These are phyloP conservation scores for Kuschelorhynchus macadamiae DNA, from an alignment of 2,888 invertebrate species.

Conservation along the genomic window DNA sequence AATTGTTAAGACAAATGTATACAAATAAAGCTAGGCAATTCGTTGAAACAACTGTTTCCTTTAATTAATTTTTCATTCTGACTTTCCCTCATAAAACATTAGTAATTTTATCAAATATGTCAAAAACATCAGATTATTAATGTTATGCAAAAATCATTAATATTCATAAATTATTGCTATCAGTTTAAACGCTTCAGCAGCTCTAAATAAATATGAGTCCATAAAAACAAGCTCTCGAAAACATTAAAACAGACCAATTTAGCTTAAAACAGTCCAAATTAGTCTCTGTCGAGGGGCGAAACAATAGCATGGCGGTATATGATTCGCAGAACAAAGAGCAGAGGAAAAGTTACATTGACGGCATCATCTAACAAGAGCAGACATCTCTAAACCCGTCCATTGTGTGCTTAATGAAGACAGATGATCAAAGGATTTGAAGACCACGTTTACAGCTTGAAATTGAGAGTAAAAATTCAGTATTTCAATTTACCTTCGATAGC, in stretches of 20 bases:
- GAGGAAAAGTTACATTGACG: conserved; percentile 58
- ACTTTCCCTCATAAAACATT: too few species aligned
- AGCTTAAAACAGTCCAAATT: conserved; percentile 62
- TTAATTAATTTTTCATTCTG: too few species aligned
- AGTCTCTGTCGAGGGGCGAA: conserved; percentile 62
- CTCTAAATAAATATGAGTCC: background rate
- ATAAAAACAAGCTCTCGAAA: conserved; percentile 34
- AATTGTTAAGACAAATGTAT: too few species aligned
- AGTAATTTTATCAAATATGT: too few species aligned
- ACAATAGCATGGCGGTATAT: conserved; percentile 55
- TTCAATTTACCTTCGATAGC: too few species aligned
- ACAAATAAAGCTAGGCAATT: too few species aligned
- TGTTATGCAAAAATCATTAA: too few species aligned
- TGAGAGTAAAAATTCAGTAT: conserved; percentile 14
- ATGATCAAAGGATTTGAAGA: conserved; percentile 65
- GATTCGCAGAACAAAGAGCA: conserved; percentile 56
- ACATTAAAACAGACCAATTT: conserved; percentile 53
- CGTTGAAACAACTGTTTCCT: too few species aligned
- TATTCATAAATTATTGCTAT: too few species aligned
- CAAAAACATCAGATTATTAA: too few species aligned
- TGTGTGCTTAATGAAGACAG: conserved; percentile 67
- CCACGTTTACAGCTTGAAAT: conserved; percentile 53
- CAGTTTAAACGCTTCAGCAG: background rate
- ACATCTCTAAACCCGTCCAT: conserved; percentile 63
- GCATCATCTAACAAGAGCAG: conserved; percentile 62